Evolutionary conservation across 2,888 invertebrate species (phyloP).

Genomic region (Lapara coniferarum): DNA sequence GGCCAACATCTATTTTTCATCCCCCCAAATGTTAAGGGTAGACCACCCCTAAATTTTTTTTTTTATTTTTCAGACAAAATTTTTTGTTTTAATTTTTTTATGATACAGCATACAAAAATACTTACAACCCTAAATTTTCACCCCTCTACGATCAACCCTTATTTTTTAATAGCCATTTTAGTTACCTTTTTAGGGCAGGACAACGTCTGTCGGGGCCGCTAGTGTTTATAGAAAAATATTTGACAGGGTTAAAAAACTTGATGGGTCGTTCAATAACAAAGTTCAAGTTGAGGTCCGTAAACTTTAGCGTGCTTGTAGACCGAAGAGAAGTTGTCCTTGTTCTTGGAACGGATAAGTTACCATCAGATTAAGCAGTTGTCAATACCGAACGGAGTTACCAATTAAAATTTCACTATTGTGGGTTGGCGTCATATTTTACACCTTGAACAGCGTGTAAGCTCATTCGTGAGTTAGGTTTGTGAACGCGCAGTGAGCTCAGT

Average conservation of each 20-base stretch:
- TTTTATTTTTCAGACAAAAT: too few relatives aligned
- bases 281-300: not conserved
- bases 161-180: too few relatives aligned
- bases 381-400: not conserved
- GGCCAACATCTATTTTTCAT: too few relatives aligned
- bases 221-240: not conserved
- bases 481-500: not conserved
- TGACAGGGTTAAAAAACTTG: not conserved
- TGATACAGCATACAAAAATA: too few relatives aligned
- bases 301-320: not conserved
- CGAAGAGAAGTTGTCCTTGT: not conserved
- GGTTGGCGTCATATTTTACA: not conserved
- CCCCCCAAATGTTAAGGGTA: too few relatives aligned
- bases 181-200: too few relatives aligned
- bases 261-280: not conserved
- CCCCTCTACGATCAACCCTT: too few relatives aligned
- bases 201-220: too few relatives aligned
- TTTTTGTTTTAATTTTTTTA: too few relatives aligned
- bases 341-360: not conserved
- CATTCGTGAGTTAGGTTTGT: not conserved
- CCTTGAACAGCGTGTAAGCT: not conserved
- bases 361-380: not conserved
- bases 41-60: too few relatives aligned
- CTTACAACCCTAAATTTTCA: too few relatives aligned
- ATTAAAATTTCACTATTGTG: not conserved